Evolutionary conservation across 2,113 vertebrate species (phyloP), one percentile per base, ranked within the genome.

Genomic region (Embiotoca jacksoni): DNA sequence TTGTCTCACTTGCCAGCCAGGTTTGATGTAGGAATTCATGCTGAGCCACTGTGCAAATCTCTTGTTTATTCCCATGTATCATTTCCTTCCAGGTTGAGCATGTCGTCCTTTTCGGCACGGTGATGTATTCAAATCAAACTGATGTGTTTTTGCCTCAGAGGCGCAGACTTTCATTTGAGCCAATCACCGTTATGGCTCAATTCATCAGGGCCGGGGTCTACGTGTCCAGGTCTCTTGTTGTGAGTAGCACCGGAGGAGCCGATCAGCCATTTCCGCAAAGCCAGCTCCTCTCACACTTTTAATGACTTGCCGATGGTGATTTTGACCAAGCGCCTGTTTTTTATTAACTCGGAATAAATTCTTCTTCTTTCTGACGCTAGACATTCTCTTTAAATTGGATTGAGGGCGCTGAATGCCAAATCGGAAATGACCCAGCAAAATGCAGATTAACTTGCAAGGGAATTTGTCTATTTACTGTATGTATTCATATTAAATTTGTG

Each of bases 111-210:
- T 83, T 81, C 52, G 11, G 31, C 58, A 23, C 3, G 35, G 72
- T 71, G 78, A 82, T 82, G 71, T 87, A 89, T 84, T 90, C 78
- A 87, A 88, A 86, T 91, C 82, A 85, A 85, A 82, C 65, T 36
- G 72, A 84, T 84, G 88, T 85, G 64, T 89, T 88, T 89, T 88
- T 82, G 68, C 84, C 89, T 91, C 65, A 59, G 61, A 90, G 90
- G 85, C 81, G 33, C 75, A 78, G 83, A 89, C 75, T 88, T 89
- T 92, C 80, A 92, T 91, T 92, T 86, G 74, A 90, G 88, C 86
- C 92, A 91, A 90, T 91, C 88, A 87, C 88, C 89, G 91, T 91
- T 85, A 85, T 90, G 86, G 83, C 80, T 91, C 91, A 86, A 90
- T 94, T 92, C 88, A 92, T 92, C 85, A 90, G 87, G 73, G 74